phyloP scores from a whole-genome alignment of 2,113 vertebrate species.

The Hippocampus guttulatus region DNA sequence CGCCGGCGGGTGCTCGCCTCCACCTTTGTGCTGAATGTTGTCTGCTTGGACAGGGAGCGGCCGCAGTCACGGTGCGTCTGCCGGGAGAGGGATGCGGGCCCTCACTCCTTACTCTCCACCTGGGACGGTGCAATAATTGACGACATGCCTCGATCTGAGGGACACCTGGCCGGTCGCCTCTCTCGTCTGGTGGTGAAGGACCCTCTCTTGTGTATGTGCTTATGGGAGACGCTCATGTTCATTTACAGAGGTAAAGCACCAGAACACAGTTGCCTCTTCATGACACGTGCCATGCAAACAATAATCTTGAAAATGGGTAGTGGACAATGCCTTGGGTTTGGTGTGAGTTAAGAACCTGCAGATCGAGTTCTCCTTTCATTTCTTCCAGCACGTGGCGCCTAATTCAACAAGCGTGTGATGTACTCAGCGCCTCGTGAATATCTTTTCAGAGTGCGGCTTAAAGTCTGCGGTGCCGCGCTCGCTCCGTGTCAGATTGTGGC shows the following conservation, averaged over 20 bases:
- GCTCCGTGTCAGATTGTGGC: conserved; percentile 19
- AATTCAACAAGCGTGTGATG: conserved; percentile 8
- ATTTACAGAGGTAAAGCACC: conserved; percentile 87
- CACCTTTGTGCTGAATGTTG: conserved; percentile 16
- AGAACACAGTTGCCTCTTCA: no score
- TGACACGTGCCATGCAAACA: background rate
- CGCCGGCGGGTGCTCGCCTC: conserved; percentile 5
- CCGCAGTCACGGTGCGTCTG: conserved; percentile 70
- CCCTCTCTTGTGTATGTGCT: conserved; percentile 79
- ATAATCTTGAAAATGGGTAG: background rate
- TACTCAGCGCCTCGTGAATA: conserved; percentile 22
- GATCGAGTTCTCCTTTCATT: background rate
- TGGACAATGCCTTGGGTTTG: background rate
- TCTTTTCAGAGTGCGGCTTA: conserved; percentile 18
- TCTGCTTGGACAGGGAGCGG: conserved; percentile 52
- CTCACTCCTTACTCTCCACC: conserved; percentile 77
- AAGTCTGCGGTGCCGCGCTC: conserved; percentile 29
- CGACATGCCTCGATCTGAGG: conserved; percentile 61
- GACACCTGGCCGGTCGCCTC: conserved; percentile 67
- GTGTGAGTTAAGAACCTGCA: background rate
- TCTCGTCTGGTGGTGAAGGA: conserved; percentile 89
- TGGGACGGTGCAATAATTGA: conserved; percentile 62
- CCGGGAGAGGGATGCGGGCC: conserved; percentile 57
- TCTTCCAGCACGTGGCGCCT: background rate
- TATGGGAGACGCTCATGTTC: conserved; percentile 89